Conservation (phyloP, 2,113 vertebrate genomes). For the Brachypodius melanocephalos region DNA sequence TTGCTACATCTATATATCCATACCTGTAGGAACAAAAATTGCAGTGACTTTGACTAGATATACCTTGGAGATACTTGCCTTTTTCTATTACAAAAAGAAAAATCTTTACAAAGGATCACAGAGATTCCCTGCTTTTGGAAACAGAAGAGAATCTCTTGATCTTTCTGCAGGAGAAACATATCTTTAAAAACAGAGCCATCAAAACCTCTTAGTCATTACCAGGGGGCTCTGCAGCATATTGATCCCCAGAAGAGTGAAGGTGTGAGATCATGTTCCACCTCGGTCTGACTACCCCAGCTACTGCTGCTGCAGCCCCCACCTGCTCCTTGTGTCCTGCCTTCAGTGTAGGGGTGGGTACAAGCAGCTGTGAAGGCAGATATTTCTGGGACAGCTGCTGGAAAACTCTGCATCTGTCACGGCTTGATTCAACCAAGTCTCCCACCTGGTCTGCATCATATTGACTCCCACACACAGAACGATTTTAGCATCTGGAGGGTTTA, state of each 20-base stretch:
- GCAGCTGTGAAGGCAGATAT: not conserved
- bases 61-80: not conserved
- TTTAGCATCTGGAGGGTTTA: slow-evolving; percentile 9
- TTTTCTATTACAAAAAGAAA: not conserved
- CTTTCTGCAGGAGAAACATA: not conserved
- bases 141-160: not conserved
- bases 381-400: not conserved
- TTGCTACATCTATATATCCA: not conserved
- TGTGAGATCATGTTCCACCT: not conserved
- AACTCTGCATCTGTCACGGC: not conserved
- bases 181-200: not conserved
- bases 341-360: not conserved
- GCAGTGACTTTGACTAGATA: not conserved
- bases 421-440: not conserved
- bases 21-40: not conserved
- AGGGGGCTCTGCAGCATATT: not conserved
- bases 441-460: slow-evolving; percentile 1
- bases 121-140: not conserved
- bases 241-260: not conserved
- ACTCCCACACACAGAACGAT: not conserved
- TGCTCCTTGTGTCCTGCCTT: not conserved
- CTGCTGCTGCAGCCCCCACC: not conserved
- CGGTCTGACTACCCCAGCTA: not conserved
- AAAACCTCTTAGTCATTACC: not conserved
- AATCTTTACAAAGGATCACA: not conserved